A percentile compares a stretch with the other conserved stretches of the same genome.
Evolutionary conservation across 2,888 invertebrate genomes (phyloP).

Genomic region (Ophion ellenae): DNA sequence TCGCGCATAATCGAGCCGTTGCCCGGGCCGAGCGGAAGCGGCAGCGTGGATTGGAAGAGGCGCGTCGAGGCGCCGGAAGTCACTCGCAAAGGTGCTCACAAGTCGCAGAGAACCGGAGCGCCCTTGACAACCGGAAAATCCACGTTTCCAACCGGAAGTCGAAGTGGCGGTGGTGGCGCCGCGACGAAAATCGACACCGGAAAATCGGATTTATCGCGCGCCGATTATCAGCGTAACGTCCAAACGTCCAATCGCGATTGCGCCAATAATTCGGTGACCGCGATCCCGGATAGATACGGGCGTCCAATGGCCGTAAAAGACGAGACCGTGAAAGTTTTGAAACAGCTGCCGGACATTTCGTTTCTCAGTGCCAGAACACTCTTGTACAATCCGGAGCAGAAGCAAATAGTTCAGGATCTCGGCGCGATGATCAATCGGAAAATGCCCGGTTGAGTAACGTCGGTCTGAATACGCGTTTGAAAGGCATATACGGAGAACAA

Average conservation of each 20-base stretch:
- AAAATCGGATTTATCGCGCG: conserved; percentile 61
- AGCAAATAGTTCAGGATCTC: conserved; percentile 80
- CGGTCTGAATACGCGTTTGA: conserved; percentile 82
- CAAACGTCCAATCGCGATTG: conserved; percentile 68
- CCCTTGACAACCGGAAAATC: conserved; percentile 63
- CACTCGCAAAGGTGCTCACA: conserved; percentile 55
- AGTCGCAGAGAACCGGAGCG: conserved; percentile 49
- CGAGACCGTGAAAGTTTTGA: conserved; percentile 80
- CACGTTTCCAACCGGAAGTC: conserved; percentile 61
- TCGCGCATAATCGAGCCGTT: conserved; percentile 80
- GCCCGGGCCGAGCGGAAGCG: conserved; percentile 75
- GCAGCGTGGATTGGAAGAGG: conserved; percentile 76
- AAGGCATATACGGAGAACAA: conserved; percentile 68
- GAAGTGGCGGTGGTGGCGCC: conserved; percentile 64
- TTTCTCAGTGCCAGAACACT: conserved; percentile 81
- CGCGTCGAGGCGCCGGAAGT: conserved; percentile 70
- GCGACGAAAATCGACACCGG: conserved; percentile 56
- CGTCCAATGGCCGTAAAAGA: conserved; percentile 78
- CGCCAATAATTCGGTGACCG: conserved; percentile 71
- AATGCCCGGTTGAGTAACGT: conserved; percentile 83
- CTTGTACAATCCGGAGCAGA: conserved; percentile 81
- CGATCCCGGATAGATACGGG: conserved; percentile 79
- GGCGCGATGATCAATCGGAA: conserved; percentile 82
- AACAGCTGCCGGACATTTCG: conserved; percentile 81
- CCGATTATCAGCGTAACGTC: conserved; percentile 51